Evolutionary conservation across 2,888 invertebrate species (phyloP), one percentile per base, ranked within the genome.

Genomic region (Phalera bucephala): DNA sequence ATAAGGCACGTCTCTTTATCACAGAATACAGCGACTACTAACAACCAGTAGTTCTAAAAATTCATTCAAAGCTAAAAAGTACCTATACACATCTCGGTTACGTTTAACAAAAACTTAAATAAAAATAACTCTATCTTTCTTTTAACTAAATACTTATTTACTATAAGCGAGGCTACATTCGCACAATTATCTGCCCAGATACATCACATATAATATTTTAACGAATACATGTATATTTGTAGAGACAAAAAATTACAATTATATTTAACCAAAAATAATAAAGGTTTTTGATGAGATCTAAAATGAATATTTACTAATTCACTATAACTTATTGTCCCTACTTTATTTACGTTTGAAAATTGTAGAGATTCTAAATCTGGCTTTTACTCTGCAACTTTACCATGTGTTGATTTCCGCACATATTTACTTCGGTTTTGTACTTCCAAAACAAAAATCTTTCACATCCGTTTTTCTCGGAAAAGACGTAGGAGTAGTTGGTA

Each of bases 1-100:
- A 66, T 80, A 86, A 86, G 86, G 86, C 86, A 86, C 86, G 59
- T 71, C 57, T 71, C 61, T 68, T 73, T 86, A 87, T 87, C 86
- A 87, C 86, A 87, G 86, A 75, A 78, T 62, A 60, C 75, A 81
- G 65, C 64, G 54, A 49, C 72, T 72, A 77, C 65, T 46, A 53
- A 28, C 28, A n/a, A 3, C 25, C 6, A 34, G 26, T 36, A 36
- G 30, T 32, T 44, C 33, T 21, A 40, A 30, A 39, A 11, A 26
- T 28, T 31, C 30, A 58, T 52, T 43, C 45, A 52, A 52, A 40
- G 30, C 34, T 61, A 56, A 62, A 59, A 51, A 42, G 39, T 55
- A 54, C 51, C 38, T 42, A 40, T 33, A 58, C 20, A 32, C 20
- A 29, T 7, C 32, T 21, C 27, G 14, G 23, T 3, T 22, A 22